These are phyloP conservation scores for Xestia rhomboidea DNA, from an alignment of 2,888 invertebrate genomes.

Conservation along the genomic window DNA sequence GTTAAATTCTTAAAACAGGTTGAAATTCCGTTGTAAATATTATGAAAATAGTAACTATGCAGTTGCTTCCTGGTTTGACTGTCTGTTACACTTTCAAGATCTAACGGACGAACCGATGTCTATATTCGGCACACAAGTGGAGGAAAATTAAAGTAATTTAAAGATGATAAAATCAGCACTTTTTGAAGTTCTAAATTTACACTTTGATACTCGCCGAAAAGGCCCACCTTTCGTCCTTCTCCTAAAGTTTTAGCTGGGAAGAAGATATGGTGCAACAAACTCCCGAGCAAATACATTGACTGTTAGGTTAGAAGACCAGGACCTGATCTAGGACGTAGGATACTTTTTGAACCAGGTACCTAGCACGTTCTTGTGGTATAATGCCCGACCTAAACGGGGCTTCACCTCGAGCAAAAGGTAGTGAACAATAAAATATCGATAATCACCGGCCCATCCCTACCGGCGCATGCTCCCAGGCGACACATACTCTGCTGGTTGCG, in stretches of 20 bases:
- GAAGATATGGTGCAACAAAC: not conserved
- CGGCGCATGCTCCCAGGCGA: slow-evolving; percentile 60
- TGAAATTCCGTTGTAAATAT: not conserved
- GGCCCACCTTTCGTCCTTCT: not conserved
- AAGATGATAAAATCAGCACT: not conserved
- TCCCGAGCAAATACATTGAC: not conserved
- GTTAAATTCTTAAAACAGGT: not conserved
- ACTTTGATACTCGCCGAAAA: not conserved
- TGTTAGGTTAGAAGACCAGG: not conserved
- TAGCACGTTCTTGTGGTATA: not conserved
- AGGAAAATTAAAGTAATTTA: not conserved
- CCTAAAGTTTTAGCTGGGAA: not conserved
- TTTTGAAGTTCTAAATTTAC: not conserved
- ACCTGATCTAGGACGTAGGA: not conserved
- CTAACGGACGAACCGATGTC: not conserved
- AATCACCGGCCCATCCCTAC: slow-evolving; percentile 27
- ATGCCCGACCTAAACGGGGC: not conserved
- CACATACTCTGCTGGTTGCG: slow-evolving; percentile 54
- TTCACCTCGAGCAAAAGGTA: not conserved
- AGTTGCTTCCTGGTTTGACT: not conserved
- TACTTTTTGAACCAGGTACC: not conserved
- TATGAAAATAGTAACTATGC: not conserved
- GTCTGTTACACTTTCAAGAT: not conserved
- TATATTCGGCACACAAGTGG: not conserved
- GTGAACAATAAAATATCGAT: slow-evolving; percentile 36